Base-by-base conservation (phyloP, 53 echinoderm and acorn worm genomes). In the Holothuria scabra region DNA sequence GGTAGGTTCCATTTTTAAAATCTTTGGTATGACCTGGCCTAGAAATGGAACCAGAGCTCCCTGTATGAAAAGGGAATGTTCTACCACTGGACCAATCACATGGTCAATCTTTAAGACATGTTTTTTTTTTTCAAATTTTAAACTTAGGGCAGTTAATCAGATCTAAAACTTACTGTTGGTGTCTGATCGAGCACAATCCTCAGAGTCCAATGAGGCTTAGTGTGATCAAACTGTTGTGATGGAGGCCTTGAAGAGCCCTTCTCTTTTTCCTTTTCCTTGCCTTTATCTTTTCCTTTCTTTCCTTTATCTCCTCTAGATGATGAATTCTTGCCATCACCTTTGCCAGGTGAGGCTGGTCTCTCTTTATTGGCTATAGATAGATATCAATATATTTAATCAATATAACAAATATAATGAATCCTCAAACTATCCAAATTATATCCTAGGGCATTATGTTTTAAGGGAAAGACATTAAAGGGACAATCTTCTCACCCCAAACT, bases 181-280 rank as follows among this genome's bases (percentile, higher is more conserved):
- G 99, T 97, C 87, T 99, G 99, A 60, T 99, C 95, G 72, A 99
- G 86, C 52, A 95, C 91, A 31, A 99, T 88, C 28, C 99, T 80
- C 18, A 99, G 93, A 25, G 92, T 95, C 95, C 99, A 99, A 91
- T 88, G 85, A 9, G 94, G 91, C 70, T 99, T 99, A 84, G 91
- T 95, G 80, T 67, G 65, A 76, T 99, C 99, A 95, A 99, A 95
- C 89, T 99, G 99, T 76, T 99, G 99, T 2, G 99, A 97, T 12
- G 99, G 87, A 25, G 95, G 99, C 63, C 99, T 81, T 6, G 97
- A 96, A 16, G 89, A 48, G 64, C 86, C 91, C 59, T 90, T 94
- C 12, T 93, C 93, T 25, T 88, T 91, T 19, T 90, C 93, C 57
- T 90, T 95, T 19, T 95, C 95, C 64, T 91, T 93, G 16, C 90